Base-by-base conservation (phyloP, 1,140 invertebrate species). In the Macrobrachium nipponense region DNA sequence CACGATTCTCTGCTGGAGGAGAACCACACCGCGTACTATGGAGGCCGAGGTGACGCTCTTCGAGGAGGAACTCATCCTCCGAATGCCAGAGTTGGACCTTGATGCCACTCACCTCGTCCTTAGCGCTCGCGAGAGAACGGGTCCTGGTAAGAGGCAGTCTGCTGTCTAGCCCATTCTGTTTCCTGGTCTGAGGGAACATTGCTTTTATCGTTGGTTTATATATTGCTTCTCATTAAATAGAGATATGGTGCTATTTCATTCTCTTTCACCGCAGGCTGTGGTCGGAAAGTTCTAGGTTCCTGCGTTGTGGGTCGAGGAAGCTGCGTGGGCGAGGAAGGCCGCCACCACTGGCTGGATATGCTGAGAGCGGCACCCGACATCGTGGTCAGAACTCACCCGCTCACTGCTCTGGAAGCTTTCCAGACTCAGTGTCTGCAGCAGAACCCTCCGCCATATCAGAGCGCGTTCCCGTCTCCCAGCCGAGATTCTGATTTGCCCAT, bases 71-170 rank as follows among this genome's bases (percentile, higher is more conserved):
- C 83, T 86, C 11, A 51, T n/a, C 17, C 83, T 86, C 23, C 76
- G 66, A 51, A 80, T 86, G 76, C 83, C 83, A 27, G 83, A 86
- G 83, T 61, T 86, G 51, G 83, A 86, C 83, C 77, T 86, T 18
- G 83, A 86, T 15, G 83, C 83, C 66, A 86, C 83, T 2, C 83
- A 86, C 66, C 83, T 86, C 51, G 83, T 86, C 20, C 83, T 86
- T 58, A 86, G 83, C 18, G 83, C 70, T 23, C 79, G 83, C 18
- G 73, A 78, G 11, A 75, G 83, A 12, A 80, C 77, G 2, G 64
- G 66, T n/a, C 83, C 83, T 70, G 83, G 83, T 86, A 20, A 2
- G 60, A 43, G 43, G 27, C 5, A 18, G 11, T 44, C n/a, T 61
- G 59, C 0, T 79, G 5, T 36, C 27, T 36, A 4, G 1, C 27